Evolutionary conservation across 2,797 vertebrate species (phyloP).

Genomic region (Malacoctenus gilli): DNA sequence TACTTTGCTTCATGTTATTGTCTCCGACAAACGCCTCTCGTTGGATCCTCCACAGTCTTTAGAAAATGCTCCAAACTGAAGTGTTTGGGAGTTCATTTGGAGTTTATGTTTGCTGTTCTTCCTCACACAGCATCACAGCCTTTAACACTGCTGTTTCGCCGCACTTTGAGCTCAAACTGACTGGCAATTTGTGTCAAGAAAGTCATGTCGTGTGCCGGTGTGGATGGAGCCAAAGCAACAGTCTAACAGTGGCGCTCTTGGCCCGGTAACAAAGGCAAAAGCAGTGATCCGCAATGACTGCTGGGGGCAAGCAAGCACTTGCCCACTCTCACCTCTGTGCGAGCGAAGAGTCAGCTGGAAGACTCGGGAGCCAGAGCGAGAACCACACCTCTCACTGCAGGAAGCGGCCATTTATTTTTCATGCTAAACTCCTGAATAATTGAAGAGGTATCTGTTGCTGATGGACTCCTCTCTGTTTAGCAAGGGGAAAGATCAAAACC

Average conservation of each 20-base stretch:
- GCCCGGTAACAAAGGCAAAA: slow-evolving; percentile 19
- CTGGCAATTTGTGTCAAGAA: background rate
- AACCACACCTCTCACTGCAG: slow-evolving; percentile 53
- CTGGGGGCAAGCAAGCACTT: slow-evolving; percentile 38
- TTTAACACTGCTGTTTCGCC: background rate
- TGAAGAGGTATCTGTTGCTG: slow-evolving; percentile 68
- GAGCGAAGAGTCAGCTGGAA: slow-evolving; percentile 11
- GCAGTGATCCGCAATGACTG: slow-evolving; percentile 6
- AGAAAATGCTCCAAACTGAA: background rate
- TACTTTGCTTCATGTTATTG: too few relatives aligned
- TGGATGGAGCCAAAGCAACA: slow-evolving; percentile 10
- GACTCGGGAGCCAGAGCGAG: slow-evolving; percentile 30
- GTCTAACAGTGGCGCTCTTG: background rate
- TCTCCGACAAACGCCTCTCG: too few relatives aligned
- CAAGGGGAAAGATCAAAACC: slow-evolving; percentile 55
- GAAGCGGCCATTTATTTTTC: slow-evolving; percentile 76
- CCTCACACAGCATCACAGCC: slow-evolving; percentile 1
- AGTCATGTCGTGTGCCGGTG: background rate
- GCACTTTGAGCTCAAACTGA: background rate
- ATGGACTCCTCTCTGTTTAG: slow-evolving; percentile 67
- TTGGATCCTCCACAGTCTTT: too few relatives aligned
- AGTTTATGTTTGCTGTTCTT: slow-evolving; percentile 1
- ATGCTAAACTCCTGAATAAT: slow-evolving; percentile 73
- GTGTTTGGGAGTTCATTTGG: background rate
- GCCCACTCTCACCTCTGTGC: slow-evolving; percentile 8